phyloP scores from a whole-genome alignment of 2,797 vertebrate genomes.

The Hypotaenidia philippensis region DNA sequence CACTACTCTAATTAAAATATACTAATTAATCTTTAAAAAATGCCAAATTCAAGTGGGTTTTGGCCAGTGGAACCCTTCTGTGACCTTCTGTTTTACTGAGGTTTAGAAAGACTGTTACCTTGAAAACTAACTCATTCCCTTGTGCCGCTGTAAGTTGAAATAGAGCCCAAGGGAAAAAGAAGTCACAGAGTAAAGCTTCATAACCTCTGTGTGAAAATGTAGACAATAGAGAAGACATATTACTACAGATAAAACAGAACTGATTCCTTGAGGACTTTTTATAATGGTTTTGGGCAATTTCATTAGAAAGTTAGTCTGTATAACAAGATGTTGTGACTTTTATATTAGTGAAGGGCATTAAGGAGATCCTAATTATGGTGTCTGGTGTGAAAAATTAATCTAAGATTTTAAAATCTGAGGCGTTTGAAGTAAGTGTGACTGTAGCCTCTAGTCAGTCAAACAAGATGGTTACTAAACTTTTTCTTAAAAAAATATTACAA shows the following conservation, averaged over 20 bases:
- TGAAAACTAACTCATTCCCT: not conserved
- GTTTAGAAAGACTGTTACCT: not conserved
- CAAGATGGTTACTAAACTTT: not conserved
- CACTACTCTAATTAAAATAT: not conserved
- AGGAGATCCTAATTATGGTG: slow-evolving; percentile 32
- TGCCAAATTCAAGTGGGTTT: not conserved
- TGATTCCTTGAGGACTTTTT: slow-evolving; percentile 20
- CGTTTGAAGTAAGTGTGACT: not conserved
- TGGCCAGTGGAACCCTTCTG: not conserved
- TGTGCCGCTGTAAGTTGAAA: not conserved
- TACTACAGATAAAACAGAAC: slow-evolving; percentile 24
- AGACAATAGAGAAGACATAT: slow-evolving; percentile 26
- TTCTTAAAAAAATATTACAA: not conserved
- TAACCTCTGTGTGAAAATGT: not conserved
- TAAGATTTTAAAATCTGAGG: slow-evolving; percentile 17
- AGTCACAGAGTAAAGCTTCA: slow-evolving; percentile 12
- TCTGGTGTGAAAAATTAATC: slow-evolving; percentile 27
- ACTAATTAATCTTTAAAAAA: not conserved
- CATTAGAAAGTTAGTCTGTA: not conserved
- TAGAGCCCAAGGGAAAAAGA: not conserved
- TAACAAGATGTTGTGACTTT: slow-evolving; percentile 36
- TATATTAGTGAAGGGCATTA: slow-evolving; percentile 26
- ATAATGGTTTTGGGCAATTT: not conserved
- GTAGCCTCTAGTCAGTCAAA: not conserved
- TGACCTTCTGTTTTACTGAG: not conserved